Evolutionary conservation across 2,797 vertebrate species (phyloP).

Genomic region (Buphagus erythrorhynchus): DNA sequence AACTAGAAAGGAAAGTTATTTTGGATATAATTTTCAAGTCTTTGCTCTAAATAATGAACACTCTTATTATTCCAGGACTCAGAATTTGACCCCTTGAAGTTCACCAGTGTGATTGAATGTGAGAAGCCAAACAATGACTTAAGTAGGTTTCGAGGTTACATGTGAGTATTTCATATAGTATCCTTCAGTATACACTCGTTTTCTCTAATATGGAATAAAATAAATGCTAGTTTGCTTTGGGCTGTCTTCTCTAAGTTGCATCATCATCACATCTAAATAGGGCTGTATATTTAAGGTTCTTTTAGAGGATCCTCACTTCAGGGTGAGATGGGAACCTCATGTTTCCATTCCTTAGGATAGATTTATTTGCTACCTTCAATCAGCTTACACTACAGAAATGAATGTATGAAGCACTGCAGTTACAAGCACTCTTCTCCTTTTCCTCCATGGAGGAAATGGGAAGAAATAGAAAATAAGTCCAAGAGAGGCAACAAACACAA

Average conservation of each 20-base stretch:
- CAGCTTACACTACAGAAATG: background rate
- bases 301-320: background rate
- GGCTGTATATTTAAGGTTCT: background rate
- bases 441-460: background rate
- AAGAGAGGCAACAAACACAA: background rate
- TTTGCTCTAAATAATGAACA: background rate
- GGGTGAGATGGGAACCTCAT: background rate
- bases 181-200: background rate
- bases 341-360: background rate
- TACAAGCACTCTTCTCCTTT: background rate
- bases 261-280: background rate
- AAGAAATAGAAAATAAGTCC: background rate
- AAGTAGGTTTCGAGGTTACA: constrained; percentile 92
- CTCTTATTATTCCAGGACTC: constrained; percentile 85
- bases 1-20: background rate
- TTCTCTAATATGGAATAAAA: background rate
- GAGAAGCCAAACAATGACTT: constrained; percentile 98
- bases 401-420: background rate
- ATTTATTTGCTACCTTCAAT: background rate
- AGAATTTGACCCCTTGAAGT: constrained; percentile 92
- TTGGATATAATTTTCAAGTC: background rate
- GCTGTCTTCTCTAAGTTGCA: background rate
- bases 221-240: background rate
- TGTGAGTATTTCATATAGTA: constrained; percentile 85
- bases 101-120: constrained; percentile 92